A percentile compares a stretch with the other conserved stretches of the same genome.
Conservation (phyloP, 2,888 invertebrate species). For the Cepaea hortensis region DNA sequence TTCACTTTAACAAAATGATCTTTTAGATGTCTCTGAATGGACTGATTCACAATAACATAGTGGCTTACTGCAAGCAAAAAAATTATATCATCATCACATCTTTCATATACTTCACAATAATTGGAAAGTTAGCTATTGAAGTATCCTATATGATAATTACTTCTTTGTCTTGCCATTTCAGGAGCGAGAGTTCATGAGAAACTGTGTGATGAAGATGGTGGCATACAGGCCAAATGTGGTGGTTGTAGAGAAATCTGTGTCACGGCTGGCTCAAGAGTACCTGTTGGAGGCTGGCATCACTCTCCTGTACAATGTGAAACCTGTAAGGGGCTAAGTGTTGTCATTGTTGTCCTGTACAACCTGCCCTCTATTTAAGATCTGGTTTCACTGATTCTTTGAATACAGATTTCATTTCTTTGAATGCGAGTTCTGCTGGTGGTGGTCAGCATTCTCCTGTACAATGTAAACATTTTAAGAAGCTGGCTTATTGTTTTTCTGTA, state of each 20-base stretch:
- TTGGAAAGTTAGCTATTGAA: neutral
- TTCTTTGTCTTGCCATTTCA: conserved; percentile 50
- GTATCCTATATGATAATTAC: neutral
- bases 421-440: too few species aligned
- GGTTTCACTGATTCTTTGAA: neutral
- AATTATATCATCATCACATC: too few species aligned
- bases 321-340: conserved; percentile 70
- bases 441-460: too few species aligned
- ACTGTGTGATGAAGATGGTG: conserved; percentile 87
- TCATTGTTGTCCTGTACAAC: conserved; percentile 76
- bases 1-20: too few species aligned
- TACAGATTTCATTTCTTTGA: too few species aligned
- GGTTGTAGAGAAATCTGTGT: conserved; percentile 90
- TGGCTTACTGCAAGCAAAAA: too few species aligned
- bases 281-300: conserved; percentile 88
- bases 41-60: too few species aligned
- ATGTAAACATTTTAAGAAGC: too few species aligned
- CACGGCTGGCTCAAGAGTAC: conserved; percentile 89
- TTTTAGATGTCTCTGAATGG: too few species aligned
- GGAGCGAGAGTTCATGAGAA: conserved; percentile 75
- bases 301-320: conserved; percentile 89
- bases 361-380: neutral
- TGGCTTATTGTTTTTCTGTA: too few species aligned
- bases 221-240: conserved; percentile 88
- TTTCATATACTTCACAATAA: too few species aligned